Conservation (phyloP, 1,140 invertebrate genomes). For the Theocolax elegans region DNA sequence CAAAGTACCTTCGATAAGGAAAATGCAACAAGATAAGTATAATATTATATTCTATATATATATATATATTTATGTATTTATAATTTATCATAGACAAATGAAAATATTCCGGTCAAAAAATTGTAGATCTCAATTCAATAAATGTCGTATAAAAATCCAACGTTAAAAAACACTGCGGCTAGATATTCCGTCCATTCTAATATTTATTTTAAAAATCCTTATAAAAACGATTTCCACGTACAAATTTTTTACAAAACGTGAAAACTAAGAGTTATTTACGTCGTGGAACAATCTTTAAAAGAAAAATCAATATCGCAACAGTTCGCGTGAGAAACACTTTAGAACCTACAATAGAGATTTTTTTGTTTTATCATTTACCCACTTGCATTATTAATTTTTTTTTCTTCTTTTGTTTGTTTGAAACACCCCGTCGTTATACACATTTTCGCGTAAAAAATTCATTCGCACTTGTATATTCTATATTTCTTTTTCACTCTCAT, state of each 20-base stretch:
- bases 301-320: conserved; percentile 2
- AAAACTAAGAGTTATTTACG: background rate
- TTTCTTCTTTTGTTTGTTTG: conserved; percentile 17
- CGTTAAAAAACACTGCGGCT: background rate
- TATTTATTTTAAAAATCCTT: conserved; percentile 4
- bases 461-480: conserved; percentile 41
- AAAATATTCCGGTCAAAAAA: conserved; percentile 9
- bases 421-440: conserved; percentile 27
- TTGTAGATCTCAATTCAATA: conserved; percentile 12
- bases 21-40: conserved; percentile 33
- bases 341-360: background rate
- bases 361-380: conserved; percentile 3
- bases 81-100: conserved; percentile 20
- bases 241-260: too few species aligned
- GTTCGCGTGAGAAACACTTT: conserved; percentile 6
- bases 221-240: conserved; percentile 18
- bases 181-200: background rate
- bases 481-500: conserved; percentile 33
- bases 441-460: conserved; percentile 43
- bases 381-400: conserved; percentile 10
- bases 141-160: conserved; percentile 32
- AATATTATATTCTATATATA: background rate
- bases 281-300: conserved; percentile 17
- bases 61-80: conserved; percentile 24
- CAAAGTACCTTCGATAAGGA: conserved; percentile 10